These are phyloP conservation scores for Sarcophaga variegata DNA, from an alignment of 2,888 invertebrate genomes.

Conservation along the genomic window DNA sequence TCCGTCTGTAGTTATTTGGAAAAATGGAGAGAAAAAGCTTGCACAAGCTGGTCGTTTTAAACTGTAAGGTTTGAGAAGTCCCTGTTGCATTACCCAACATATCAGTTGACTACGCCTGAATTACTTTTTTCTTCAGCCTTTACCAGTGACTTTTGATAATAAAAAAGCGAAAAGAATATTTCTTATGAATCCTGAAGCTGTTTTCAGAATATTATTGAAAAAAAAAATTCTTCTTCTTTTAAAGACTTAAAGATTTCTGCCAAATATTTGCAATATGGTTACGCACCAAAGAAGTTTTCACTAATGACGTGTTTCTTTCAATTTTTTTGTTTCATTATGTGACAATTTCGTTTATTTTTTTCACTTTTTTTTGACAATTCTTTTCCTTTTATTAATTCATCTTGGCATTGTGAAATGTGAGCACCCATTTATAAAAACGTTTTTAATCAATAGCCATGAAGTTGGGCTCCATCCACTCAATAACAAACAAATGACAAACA, in stretches of 20 bases:
- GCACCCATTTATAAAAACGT: conserved; percentile 59
- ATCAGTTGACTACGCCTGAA: no score
- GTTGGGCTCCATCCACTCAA: conserved; percentile 29
- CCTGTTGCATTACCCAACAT: no score
- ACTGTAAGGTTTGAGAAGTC: no score
- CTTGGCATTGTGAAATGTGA: conserved; percentile 55
- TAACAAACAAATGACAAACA: background rate
- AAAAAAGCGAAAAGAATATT: no score
- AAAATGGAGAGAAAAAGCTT: no score
- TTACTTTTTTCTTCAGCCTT: no score
- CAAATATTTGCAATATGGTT: conserved; percentile 28
- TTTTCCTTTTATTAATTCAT: conserved; percentile 56
- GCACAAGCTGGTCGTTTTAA: no score
- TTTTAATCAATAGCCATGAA: conserved; percentile 60
- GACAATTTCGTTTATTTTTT: conserved; percentile 35
- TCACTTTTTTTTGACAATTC: background rate
- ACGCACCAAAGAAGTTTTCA: conserved; percentile 39
- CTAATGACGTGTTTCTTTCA: conserved; percentile 46
- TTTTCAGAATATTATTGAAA: no score
- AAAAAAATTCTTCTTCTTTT: no score
- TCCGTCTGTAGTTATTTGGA: no score
- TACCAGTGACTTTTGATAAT: no score
- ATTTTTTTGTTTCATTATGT: conserved; percentile 13
- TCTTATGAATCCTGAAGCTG: no score
- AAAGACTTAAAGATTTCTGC: background rate